Conservation (phyloP, 2,888 invertebrate species). For the Machimus rusticus region DNA sequence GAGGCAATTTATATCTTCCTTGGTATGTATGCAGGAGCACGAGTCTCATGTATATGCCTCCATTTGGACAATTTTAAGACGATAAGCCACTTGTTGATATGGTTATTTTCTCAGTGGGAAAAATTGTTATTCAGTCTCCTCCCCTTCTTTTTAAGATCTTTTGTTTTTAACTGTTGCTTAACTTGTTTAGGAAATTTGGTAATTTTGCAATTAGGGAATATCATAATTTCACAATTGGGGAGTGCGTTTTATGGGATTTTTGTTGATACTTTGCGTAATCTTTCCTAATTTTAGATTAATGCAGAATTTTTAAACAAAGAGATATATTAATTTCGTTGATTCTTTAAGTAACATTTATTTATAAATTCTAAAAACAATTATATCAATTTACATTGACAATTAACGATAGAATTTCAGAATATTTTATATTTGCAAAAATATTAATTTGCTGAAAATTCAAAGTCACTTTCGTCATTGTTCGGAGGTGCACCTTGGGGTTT, state of each 20-base stretch:
- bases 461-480: constrained; percentile 60
- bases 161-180: background rate
- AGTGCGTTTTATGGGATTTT: background rate
- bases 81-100: background rate
- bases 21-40: background rate
- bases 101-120: background rate
- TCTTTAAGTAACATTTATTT: constrained; percentile 23
- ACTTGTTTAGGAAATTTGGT: background rate
- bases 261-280: background rate
- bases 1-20: background rate
- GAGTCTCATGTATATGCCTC: background rate
- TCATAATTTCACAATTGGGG: background rate
- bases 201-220: background rate
- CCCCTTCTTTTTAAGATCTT: background rate
- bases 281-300: background rate
- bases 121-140: background rate
- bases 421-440: background rate
- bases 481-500: constrained; percentile 47
- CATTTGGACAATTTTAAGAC: background rate
- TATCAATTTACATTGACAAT: background rate
- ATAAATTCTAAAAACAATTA: constrained; percentile 24
- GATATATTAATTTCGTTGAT: background rate
- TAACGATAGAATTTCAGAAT: background rate
- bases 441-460: constrained; percentile 59
- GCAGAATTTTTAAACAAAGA: background rate